These are phyloP conservation scores for Marisa cornuarietis DNA, from an alignment of 1,140 invertebrate genomes.

Conservation along the genomic window DNA sequence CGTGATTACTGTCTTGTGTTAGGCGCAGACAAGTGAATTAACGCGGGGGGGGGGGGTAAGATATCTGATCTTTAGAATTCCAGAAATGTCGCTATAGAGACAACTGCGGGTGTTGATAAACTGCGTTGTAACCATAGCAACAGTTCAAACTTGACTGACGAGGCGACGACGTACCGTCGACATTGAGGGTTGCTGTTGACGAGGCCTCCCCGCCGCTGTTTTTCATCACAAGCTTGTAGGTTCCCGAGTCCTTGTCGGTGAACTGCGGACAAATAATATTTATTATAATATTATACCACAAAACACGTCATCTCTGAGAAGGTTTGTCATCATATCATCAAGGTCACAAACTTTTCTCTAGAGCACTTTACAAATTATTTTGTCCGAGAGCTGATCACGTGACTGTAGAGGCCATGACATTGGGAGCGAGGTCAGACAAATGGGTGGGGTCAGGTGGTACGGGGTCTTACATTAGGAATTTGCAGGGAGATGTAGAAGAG, in stretches of 20 bases:
- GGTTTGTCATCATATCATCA: background rate
- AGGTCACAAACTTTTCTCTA: background rate
- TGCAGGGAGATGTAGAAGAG: constrained; percentile 47
- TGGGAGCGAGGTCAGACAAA: too few relatives aligned
- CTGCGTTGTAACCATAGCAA: too few relatives aligned
- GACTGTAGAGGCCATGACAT: too few relatives aligned
- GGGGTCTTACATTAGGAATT: constrained; percentile 52
- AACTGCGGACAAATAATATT: constrained; percentile 48
- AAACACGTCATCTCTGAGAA: background rate
- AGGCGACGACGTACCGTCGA: constrained; percentile 81
- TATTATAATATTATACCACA: too few relatives aligned
- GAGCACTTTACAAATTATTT: background rate
- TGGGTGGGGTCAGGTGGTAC: too few relatives aligned
- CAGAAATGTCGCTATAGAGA: too few relatives aligned
- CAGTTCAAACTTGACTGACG: background rate
- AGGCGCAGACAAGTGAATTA: too few relatives aligned
- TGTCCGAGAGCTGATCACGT: too few relatives aligned
- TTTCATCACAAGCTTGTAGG: constrained; percentile 85
- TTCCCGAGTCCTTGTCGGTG: constrained; percentile 78
- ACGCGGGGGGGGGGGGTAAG: too few relatives aligned
- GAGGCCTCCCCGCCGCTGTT: constrained; percentile 90
- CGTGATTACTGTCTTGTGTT: too few relatives aligned
- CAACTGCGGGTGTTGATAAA: too few relatives aligned
- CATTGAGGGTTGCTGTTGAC: constrained; percentile 84
- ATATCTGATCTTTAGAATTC: too few relatives aligned